phyloP scores from a whole-genome alignment of 2,797 vertebrate genomes.

The Lycodopsis pacificus region DNA sequence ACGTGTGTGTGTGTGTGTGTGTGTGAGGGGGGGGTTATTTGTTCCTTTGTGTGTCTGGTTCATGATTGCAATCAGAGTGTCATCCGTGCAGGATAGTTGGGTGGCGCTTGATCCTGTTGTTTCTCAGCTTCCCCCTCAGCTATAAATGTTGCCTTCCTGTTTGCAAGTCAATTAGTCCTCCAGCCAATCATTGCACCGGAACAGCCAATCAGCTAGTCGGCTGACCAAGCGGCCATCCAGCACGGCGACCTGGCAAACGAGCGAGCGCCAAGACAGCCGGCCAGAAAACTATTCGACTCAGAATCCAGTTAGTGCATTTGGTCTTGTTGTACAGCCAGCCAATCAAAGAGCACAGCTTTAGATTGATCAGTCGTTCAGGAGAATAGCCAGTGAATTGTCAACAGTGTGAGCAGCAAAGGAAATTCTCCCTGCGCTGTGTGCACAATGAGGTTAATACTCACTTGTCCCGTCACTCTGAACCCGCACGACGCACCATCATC shows the following conservation, averaged over 20 bases:
- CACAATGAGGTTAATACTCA: slow-evolving; percentile 6
- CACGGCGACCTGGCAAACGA: slow-evolving; percentile 51
- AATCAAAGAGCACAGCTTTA: slow-evolving; percentile 31
- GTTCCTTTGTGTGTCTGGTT: slow-evolving; percentile 33
- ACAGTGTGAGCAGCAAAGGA: slow-evolving; percentile 17
- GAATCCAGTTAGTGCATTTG: slow-evolving; percentile 25
- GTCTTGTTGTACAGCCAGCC: slow-evolving; percentile 18
- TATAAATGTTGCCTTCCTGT: slow-evolving; percentile 55
- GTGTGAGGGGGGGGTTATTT: not conserved
- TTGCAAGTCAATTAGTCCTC: slow-evolving; percentile 57
- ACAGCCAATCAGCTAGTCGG: slow-evolving; percentile 42
- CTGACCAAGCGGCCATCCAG: slow-evolving; percentile 41
- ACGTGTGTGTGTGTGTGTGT: not conserved
- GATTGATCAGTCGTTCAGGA: slow-evolving; percentile 28
- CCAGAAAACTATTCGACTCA: slow-evolving; percentile 24
- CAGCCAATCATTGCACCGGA: slow-evolving; percentile 40
- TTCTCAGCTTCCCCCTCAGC: slow-evolving; percentile 45
- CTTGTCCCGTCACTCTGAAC: slow-evolving; percentile 25
- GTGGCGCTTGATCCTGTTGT: slow-evolving; percentile 56
- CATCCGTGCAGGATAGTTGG: slow-evolving; percentile 56
- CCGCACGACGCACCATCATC: not conserved
- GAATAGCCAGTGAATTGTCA: slow-evolving; percentile 26
- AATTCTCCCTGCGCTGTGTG: slow-evolving; percentile 7
- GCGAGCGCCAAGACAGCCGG: not conserved
- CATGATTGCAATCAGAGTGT: slow-evolving; percentile 82